Conservation (phyloP, 2,888 invertebrate species). For the Eupithecia centaureata region DNA sequence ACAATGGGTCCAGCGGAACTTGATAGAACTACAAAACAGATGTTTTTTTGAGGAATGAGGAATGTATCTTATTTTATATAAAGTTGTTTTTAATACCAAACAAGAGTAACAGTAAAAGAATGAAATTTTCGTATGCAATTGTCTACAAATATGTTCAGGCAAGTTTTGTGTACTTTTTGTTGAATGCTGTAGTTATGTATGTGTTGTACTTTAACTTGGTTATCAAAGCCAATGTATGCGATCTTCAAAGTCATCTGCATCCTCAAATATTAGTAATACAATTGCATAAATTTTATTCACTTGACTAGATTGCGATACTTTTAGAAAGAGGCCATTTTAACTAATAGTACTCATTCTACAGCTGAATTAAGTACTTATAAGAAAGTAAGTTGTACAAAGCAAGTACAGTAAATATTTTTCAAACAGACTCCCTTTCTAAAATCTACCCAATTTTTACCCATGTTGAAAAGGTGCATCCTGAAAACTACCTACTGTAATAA, state of each 20-base stretch:
- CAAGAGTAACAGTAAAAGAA: not conserved
- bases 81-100: not conserved
- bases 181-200: not conserved
- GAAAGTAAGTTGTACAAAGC: constrained; percentile 1
- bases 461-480: constrained; percentile 66
- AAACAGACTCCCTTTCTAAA: not conserved
- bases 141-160: too few species aligned
- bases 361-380: not conserved
- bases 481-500: constrained; percentile 53
- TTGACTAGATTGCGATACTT: not conserved
- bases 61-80: constrained; percentile 2
- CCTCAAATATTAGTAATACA: not conserved
- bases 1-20: not conserved
- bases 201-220: not conserved
- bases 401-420: constrained; percentile 4
- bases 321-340: not conserved
- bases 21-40: not conserved
- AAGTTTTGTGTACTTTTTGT: not conserved
- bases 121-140: not conserved
- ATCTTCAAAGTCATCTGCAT: not conserved
- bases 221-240: not conserved
- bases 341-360: not conserved
- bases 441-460: constrained; percentile 63
- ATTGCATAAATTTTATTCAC: not conserved
- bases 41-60: not conserved